Percentiles rank a stretch among this genome's conserved stretches.
Conservation (phyloP, 1,140 invertebrate species). For the Planococcus citri region DNA sequence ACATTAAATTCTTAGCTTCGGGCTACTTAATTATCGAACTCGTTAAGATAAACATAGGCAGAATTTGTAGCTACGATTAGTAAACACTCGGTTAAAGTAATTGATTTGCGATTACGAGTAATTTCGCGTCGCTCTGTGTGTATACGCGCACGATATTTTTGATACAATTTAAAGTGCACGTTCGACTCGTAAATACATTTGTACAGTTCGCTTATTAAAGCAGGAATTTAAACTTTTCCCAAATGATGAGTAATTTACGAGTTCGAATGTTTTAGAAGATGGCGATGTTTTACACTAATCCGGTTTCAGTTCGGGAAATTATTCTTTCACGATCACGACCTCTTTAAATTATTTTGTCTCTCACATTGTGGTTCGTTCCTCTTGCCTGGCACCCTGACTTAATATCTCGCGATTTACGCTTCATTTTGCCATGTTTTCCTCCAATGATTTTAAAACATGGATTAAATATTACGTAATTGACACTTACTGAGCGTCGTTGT, state of each 20-base stretch:
- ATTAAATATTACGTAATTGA: too few species aligned
- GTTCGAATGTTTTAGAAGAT: neutral
- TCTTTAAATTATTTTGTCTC: conserved; percentile 1
- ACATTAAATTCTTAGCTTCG: neutral
- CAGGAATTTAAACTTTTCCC: neutral
- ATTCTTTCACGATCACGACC: conserved; percentile 17
- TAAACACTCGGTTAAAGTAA: neutral
- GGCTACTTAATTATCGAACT: conserved; percentile 3
- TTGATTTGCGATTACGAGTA: neutral
- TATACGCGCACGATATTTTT: neutral
- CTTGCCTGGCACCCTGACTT: neutral
- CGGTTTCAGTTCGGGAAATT: conserved; percentile 12
- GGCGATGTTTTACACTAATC: conserved; percentile 3
- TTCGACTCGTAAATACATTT: neutral
- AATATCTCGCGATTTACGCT: neutral
- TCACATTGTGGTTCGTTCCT: neutral
- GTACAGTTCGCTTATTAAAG: neutral
- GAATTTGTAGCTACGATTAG: neutral
- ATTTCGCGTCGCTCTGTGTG: neutral
- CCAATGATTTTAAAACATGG: too few species aligned
- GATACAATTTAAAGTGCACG: neutral
- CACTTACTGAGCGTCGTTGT: too few species aligned
- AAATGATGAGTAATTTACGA: conserved; percentile 1
- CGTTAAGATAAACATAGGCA: neutral
- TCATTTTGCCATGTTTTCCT: too few species aligned